These are phyloP conservation scores for Mesaphorura yosii DNA, from an alignment of 1,140 invertebrate genomes.

Conservation along the genomic window DNA sequence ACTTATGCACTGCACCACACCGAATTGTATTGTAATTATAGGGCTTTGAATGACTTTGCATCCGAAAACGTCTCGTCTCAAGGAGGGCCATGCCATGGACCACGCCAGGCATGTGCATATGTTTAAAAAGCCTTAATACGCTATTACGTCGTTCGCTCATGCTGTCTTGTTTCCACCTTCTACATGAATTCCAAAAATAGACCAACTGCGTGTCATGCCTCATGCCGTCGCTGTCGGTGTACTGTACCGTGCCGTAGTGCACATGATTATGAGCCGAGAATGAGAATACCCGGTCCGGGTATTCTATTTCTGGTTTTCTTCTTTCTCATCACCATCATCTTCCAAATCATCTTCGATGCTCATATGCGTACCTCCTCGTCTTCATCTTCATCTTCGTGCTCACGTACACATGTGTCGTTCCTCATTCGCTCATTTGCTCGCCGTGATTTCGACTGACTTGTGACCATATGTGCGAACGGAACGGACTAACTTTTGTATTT, in stretches of 20 bases:
- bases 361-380: too few species aligned
- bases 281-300: conserved; percentile 6
- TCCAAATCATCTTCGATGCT: too few species aligned
- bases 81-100: neutral
- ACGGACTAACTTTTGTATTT: too few species aligned
- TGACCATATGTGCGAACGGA: too few species aligned
- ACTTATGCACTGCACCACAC: neutral
- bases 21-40: neutral
- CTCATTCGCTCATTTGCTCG: too few species aligned
- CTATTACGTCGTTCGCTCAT: neutral
- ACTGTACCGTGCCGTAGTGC: neutral
- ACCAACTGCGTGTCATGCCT: neutral
- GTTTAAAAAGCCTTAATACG: neutral
- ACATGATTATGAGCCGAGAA: neutral
- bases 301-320: conserved; percentile 12
- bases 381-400: too few species aligned
- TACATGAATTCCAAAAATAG: neutral
- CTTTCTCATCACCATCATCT: too few species aligned
- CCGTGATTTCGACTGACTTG: too few species aligned
- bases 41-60: neutral
- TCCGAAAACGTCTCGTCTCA: neutral
- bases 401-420: too few species aligned
- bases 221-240: neutral
- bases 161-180: neutral
- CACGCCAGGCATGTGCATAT: too few species aligned